Evolutionary conservation across 2,113 vertebrate species (phyloP).

Genomic region (Tragelaphus imberbis): DNA sequence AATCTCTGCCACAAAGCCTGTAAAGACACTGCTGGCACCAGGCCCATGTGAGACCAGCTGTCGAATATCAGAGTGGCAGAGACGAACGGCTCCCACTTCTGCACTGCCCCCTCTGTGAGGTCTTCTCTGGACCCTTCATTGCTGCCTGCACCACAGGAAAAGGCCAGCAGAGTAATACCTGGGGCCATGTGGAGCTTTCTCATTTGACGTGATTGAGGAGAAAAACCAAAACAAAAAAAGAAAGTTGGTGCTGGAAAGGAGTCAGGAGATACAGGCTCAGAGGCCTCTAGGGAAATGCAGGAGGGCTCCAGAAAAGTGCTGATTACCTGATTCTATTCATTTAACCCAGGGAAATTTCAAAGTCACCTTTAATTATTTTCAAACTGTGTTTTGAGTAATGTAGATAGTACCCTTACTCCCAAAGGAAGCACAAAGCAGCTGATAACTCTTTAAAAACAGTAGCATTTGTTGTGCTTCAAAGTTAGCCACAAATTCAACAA

Average conservation of each 20-base stretch:
- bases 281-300: neutral
- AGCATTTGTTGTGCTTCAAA: slow-evolving; percentile 45
- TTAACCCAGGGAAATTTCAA: slow-evolving; percentile 42
- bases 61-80: slow-evolving; percentile 76
- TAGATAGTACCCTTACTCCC: slow-evolving; percentile 22
- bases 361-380: slow-evolving; percentile 63
- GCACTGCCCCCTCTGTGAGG: neutral
- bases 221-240: neutral
- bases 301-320: neutral
- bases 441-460: slow-evolving; percentile 39
- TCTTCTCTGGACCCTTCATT: neutral
- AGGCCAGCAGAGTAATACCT: neutral
- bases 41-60: slow-evolving; percentile 79
- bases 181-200: neutral
- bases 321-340: slow-evolving; percentile 1
- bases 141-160: neutral
- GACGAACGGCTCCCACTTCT: slow-evolving; percentile 61
- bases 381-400: slow-evolving; percentile 53
- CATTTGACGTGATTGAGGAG: neutral
- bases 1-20: slow-evolving; percentile 89
- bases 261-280: slow-evolving; percentile 11
- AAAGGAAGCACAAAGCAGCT: neutral
- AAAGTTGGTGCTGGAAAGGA: neutral
- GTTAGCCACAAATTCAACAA: slow-evolving; percentile 10
- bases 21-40: slow-evolving; percentile 83